Percentiles rank a stretch among this genome's conserved stretches.
These are phyloP conservation scores for Heliconius congener DNA, from an alignment of 1,140 invertebrate genomes.

Conservation along the genomic window DNA sequence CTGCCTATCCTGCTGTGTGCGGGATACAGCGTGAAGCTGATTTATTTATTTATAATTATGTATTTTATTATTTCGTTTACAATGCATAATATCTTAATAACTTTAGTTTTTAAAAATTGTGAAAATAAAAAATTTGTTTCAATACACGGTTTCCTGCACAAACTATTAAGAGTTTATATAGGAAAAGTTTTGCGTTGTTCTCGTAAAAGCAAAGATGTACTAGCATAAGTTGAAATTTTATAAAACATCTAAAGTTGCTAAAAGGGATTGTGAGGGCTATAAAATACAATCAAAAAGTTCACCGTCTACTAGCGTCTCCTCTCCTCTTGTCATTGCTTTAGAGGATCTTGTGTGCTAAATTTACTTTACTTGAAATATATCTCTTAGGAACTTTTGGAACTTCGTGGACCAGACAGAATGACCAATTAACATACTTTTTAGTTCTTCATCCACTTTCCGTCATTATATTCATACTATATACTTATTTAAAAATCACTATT, in stretches of 20 bases:
- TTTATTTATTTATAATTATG: too few species aligned
- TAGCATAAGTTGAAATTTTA: neutral
- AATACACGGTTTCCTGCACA: neutral
- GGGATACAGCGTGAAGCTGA: neutral
- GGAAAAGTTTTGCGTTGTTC: neutral
- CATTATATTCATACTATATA: too few species aligned
- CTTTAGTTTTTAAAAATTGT: neutral
- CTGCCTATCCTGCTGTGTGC: too few species aligned
- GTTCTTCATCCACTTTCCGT: neutral
- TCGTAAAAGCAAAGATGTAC: neutral
- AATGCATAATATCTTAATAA: too few species aligned
- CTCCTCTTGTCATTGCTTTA: neutral
- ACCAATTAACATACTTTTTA: neutral
- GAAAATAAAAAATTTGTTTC: neutral
- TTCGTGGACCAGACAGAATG: neutral
- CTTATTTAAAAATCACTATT: too few species aligned
- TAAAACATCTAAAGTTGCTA: neutral
- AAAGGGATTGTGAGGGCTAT: conserved; percentile 2
- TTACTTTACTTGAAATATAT: too few species aligned
- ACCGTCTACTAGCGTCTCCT: neutral
- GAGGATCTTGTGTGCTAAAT: neutral
- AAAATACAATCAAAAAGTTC: conserved; percentile 9
- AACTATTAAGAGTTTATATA: conserved; percentile 4
- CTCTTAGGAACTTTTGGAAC: neutral
- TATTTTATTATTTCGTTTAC: too few species aligned